phyloP scores from a whole-genome alignment of 2,888 invertebrate species.

The Platycheirus albimanus region DNA sequence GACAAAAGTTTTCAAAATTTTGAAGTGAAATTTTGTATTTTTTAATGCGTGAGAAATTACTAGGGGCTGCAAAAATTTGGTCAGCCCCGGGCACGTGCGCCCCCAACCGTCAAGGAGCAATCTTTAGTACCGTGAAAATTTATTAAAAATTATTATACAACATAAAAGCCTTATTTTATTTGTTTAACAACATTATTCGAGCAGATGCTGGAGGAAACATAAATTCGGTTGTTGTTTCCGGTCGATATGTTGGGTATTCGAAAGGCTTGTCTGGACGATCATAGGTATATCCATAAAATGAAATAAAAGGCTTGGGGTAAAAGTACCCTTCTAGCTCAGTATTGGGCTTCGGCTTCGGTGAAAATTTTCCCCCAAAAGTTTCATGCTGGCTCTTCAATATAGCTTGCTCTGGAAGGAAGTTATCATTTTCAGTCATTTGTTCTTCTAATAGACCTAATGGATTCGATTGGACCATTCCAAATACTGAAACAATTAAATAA shows the following conservation, averaged over 20 bases:
- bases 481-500: conserved; percentile 12
- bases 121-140: no score
- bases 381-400: conserved; percentile 55
- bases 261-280: conserved; percentile 34
- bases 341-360: no score
- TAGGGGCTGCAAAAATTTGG: no score
- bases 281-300: conserved; percentile 42
- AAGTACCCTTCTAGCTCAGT: conserved; percentile 13
- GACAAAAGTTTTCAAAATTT: no score
- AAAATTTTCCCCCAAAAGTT: conserved; percentile 1
- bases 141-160: no score
- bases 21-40: no score
- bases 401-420: conserved; percentile 29
- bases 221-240: conserved; percentile 31
- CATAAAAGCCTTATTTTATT: not conserved
- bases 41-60: no score
- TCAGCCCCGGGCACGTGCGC: no score
- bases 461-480: not conserved
- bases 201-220: conserved; percentile 45
- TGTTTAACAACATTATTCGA: conserved; percentile 19
- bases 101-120: no score
- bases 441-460: conserved; percentile 5
- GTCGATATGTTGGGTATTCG: conserved; percentile 17
- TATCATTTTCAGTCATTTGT: not conserved
- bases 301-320: conserved; percentile 17